These are phyloP conservation scores for Drosophila malerkotliana DNA, from an alignment of 1,140 invertebrate genomes.

Conservation along the genomic window DNA sequence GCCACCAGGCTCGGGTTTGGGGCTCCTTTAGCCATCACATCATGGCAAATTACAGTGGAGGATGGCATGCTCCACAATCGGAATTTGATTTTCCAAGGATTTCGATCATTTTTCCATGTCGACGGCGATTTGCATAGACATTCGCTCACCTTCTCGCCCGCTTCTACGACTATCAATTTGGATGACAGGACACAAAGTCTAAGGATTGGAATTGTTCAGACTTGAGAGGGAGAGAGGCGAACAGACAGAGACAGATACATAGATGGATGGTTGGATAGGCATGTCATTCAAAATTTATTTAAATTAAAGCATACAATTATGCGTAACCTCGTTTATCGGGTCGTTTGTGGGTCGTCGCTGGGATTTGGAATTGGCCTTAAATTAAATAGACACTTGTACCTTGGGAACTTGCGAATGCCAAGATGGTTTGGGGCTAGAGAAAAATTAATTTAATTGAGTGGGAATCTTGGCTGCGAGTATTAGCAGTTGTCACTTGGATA, in stretches of 20 bases:
- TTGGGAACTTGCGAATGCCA: conserved; percentile 9
- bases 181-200: conserved; percentile 53
- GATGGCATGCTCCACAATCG: conserved; percentile 66
- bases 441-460: conserved; percentile 51
- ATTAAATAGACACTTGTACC: conserved; percentile 57
- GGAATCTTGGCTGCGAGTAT: conserved; percentile 1
- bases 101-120: conserved; percentile 74
- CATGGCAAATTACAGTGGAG: conserved; percentile 12
- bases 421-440: conserved; percentile 11
- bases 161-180: conserved; percentile 61
- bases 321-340: conserved; percentile 64
- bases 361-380: conserved; percentile 49
- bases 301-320: conserved; percentile 75
- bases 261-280: conserved; percentile 44
- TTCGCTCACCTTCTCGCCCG: conserved; percentile 39
- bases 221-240: background rate
- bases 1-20: conserved; percentile 21
- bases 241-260: conserved; percentile 19
- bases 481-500: no score
- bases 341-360: conserved; percentile 46
- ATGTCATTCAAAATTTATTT: conserved; percentile 68
- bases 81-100: conserved; percentile 79
- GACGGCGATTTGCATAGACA: conserved; percentile 65
- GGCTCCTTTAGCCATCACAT: conserved; percentile 23
- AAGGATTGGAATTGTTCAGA: background rate